A percentile compares a stretch with the other conserved stretches of the same genome.
These are phyloP conservation scores for Xylocopa sonorina DNA, from an alignment of 1,140 invertebrate species.

Conservation along the genomic window DNA sequence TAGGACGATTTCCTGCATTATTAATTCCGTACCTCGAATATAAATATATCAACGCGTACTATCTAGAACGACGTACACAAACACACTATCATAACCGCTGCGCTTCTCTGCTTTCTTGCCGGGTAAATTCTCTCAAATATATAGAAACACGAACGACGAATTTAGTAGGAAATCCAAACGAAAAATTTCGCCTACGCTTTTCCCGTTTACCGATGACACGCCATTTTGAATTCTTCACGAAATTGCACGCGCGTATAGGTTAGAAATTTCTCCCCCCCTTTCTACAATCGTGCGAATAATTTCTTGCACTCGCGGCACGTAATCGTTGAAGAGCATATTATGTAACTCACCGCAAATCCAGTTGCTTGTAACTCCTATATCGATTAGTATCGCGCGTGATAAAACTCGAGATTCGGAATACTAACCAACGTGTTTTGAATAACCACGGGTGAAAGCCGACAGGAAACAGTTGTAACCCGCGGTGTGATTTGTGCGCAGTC, in stretches of 20 bases:
- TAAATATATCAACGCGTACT: constrained; percentile 23
- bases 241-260: constrained; percentile 37
- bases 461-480: constrained; percentile 12
- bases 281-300: not conserved
- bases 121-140: constrained; percentile 21
- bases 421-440: constrained; percentile 26
- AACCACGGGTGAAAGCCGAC: constrained; percentile 1
- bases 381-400: not conserved
- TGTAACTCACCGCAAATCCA: constrained; percentile 53
- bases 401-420: not conserved
- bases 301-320: not conserved
- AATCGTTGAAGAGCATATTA: not conserved
- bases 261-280: constrained; percentile 38
- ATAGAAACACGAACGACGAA: constrained; percentile 23
- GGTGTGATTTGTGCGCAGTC: constrained; percentile 14
- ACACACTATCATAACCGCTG: constrained; percentile 46
- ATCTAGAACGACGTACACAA: constrained; percentile 19
- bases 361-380: not conserved
- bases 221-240: constrained; percentile 57
- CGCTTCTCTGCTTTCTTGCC: not conserved
- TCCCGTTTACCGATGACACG: constrained; percentile 41
- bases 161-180: not conserved
- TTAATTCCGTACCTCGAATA: constrained; percentile 44
- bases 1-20: constrained; percentile 81
- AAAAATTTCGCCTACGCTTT: not conserved